Percentiles rank a stretch among this genome's conserved stretches.
phyloP scores from a whole-genome alignment of 1,140 invertebrate genomes.

The Pygmarrhopalites habei region DNA sequence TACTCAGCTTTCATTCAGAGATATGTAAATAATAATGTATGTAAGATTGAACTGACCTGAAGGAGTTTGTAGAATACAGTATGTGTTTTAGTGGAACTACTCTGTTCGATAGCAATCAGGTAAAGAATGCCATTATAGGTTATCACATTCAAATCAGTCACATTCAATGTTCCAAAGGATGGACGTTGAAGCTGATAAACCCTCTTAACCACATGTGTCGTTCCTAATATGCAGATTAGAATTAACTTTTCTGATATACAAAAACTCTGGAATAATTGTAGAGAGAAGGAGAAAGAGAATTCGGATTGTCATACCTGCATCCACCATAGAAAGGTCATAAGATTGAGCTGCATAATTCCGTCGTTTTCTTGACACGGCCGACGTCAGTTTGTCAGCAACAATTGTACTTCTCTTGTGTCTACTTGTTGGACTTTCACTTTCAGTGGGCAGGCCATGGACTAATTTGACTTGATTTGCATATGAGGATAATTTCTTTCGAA shows the following conservation, averaged over 20 bases:
- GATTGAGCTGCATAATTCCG: neutral
- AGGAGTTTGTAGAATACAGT: slow-evolving; percentile 6
- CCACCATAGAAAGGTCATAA: neutral
- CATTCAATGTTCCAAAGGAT: neutral
- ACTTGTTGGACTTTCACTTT: no score
- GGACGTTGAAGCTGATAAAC: neutral
- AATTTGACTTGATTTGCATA: neutral
- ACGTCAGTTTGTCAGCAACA: neutral
- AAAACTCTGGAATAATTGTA: neutral
- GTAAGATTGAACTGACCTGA: neutral
- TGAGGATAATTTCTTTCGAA: neutral
- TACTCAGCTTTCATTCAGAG: neutral
- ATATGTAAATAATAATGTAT: neutral
- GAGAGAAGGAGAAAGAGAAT: neutral
- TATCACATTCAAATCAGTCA: slow-evolving; percentile 13
- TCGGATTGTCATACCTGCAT: neutral
- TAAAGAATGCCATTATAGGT: neutral
- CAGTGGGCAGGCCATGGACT: neutral
- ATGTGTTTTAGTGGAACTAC: neutral
- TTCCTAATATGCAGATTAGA: neutral
- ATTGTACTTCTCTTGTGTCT: slow-evolving; percentile 1
- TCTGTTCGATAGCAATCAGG: neutral
- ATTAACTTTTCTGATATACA: neutral
- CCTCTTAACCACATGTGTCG: neutral
- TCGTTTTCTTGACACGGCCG: neutral